These are phyloP conservation scores for Bugula neritina DNA, from an alignment of 2,888 invertebrate species.

Conservation along the genomic window DNA sequence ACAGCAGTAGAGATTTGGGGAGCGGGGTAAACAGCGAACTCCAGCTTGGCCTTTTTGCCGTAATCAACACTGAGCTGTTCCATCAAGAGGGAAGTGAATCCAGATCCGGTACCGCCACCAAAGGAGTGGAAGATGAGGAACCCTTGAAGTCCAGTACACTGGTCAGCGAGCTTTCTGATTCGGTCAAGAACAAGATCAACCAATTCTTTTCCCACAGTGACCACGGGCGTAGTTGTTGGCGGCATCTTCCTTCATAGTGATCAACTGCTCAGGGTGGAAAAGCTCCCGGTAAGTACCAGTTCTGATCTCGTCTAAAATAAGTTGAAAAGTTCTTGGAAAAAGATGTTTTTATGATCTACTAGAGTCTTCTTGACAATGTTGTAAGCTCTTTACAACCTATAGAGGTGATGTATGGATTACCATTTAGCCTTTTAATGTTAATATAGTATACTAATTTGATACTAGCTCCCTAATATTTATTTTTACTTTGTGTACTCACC, in stretches of 20 bases:
- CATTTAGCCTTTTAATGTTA: too few relatives aligned
- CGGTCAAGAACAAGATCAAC: conserved; percentile 29
- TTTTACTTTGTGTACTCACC: too few relatives aligned
- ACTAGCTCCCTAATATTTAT: too few relatives aligned
- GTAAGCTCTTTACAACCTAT: too few relatives aligned
- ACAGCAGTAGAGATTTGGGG: conserved; percentile 32
- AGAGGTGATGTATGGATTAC: too few relatives aligned
- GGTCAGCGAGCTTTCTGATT: conserved; percentile 61
- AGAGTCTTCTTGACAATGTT: too few relatives aligned
- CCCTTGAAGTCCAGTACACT: conserved; percentile 71
- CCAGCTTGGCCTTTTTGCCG: conserved; percentile 52
- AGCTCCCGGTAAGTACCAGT: conserved; percentile 29
- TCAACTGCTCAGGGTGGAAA: conserved; percentile 30
- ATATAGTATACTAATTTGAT: too few relatives aligned
- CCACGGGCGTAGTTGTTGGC: conserved; percentile 30
- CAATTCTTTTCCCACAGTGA: conserved; percentile 30
- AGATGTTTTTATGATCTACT: too few relatives aligned
- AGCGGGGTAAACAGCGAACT: conserved; percentile 37
- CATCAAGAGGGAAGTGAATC: conserved; percentile 55
- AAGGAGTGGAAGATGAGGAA: conserved; percentile 87
- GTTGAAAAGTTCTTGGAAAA: neutral
- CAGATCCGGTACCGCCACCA: conserved; percentile 57
- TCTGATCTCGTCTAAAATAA: conserved; percentile 31
- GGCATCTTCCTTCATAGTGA: conserved; percentile 30
- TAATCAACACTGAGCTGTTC: conserved; percentile 63